phyloP scores from a whole-genome alignment of 2,888 invertebrate genomes.

The Nasonia oneida region DNA sequence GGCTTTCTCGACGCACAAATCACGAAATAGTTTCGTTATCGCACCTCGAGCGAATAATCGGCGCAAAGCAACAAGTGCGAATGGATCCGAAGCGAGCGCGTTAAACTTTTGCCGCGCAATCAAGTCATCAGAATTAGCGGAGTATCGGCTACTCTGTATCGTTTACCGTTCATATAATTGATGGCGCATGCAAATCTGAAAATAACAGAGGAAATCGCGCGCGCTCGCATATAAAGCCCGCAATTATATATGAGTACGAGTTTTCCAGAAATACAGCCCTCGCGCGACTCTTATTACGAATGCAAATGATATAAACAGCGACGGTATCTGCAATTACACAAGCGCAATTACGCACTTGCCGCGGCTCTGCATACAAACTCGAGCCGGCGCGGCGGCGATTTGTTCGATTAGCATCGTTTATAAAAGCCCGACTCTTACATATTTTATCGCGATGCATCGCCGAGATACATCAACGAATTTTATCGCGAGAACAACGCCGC shows the following conservation, averaged over 20 bases:
- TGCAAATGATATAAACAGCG: slow-evolving; percentile 23
- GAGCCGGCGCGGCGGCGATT: not conserved
- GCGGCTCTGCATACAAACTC: slow-evolving; percentile 17
- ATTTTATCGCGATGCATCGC: slow-evolving; percentile 27
- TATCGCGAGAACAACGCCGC: not conserved
- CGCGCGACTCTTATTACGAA: slow-evolving; percentile 33
- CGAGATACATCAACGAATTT: not conserved
- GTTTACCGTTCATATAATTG: not conserved
- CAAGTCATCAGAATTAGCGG: not conserved
- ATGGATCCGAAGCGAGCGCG: no score
- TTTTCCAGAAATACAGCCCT: not conserved
- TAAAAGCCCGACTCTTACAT: slow-evolving; percentile 23
- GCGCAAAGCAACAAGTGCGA: no score
- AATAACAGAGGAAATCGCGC: not conserved
- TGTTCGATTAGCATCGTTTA: slow-evolving; percentile 22
- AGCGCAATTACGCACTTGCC: slow-evolving; percentile 32
- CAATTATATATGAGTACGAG: not conserved
- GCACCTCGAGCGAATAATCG: no score
- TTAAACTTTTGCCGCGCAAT: no score
- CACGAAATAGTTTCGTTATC: not conserved
- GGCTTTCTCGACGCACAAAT: not conserved
- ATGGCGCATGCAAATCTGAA: not conserved
- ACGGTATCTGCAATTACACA: slow-evolving; percentile 31
- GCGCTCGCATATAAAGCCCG: not conserved
- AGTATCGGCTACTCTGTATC: not conserved